phyloP scores from a whole-genome alignment of 1,140 invertebrate species.

The Musca vetustissima region DNA sequence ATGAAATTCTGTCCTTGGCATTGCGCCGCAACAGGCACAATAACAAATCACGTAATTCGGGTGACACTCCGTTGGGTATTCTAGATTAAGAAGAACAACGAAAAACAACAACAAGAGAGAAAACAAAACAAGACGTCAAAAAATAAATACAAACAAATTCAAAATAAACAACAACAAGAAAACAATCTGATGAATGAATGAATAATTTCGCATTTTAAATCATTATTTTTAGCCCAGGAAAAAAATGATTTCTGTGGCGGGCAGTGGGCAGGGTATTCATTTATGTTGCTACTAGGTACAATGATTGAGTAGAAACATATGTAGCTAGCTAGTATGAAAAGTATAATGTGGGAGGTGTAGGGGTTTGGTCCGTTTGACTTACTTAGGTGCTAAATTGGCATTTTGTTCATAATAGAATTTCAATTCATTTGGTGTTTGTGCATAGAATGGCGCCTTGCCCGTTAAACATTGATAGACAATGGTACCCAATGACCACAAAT shows the following conservation, averaged over 20 bases:
- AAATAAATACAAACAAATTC: too few relatives aligned
- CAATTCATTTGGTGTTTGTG: conserved; percentile 95
- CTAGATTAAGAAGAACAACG: conserved; percentile 59
- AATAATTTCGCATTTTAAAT: not conserved
- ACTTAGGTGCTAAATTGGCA: conserved; percentile 93
- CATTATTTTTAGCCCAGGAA: not conserved
- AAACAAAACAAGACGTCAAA: conserved; percentile 1
- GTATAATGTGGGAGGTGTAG: too few relatives aligned
- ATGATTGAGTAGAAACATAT: too few relatives aligned
- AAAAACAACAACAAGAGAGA: not conserved
- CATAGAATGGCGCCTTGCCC: conserved; percentile 97
- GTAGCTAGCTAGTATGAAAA: too few relatives aligned
- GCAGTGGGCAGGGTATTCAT: too few relatives aligned
- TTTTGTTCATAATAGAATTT: conserved; percentile 98
- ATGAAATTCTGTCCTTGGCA: conserved; percentile 92
- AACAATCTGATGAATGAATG: conserved; percentile 4
- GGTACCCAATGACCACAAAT: conserved; percentile 98
- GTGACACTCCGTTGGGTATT: conserved; percentile 89
- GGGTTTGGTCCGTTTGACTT: conserved; percentile 53
- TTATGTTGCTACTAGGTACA: too few relatives aligned
- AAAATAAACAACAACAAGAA: not conserved
- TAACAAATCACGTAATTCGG: conserved; percentile 84
- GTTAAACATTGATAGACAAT: conserved; percentile 99
- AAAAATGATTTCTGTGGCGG: not conserved
- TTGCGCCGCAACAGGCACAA: conserved; percentile 87